phyloP scores from a whole-genome alignment of 1,140 invertebrate species.

The Magallana gigas region DNA sequence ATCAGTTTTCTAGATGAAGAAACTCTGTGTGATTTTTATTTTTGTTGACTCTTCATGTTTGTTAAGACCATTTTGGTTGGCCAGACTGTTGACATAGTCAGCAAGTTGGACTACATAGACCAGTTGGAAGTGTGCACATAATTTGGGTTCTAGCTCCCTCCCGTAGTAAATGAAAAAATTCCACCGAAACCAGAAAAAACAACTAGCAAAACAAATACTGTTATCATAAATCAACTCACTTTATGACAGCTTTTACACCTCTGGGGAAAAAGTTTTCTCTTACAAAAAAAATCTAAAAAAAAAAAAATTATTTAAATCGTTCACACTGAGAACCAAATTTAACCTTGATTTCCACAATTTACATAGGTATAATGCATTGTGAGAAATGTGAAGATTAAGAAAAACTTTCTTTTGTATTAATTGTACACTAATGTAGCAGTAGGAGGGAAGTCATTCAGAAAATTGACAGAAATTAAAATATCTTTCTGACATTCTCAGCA shows the following conservation, averaged over 20 bases:
- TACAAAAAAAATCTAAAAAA: too few species aligned
- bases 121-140: background rate
- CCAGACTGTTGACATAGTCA: background rate
- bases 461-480: conserved; percentile 23
- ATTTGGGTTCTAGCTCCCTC: background rate
- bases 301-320: too few species aligned
- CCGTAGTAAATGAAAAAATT: conserved; percentile 24
- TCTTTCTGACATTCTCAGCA: background rate
- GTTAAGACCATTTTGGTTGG: background rate
- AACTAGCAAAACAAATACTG: conserved; percentile 7
- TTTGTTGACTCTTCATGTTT: conserved; percentile 30
- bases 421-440: background rate
- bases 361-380: too few species aligned
- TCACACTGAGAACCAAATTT: too few species aligned
- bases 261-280: too few species aligned
- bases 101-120: background rate
- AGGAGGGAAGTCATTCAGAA: background rate
- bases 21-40: conserved; percentile 35
- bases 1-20: conserved; percentile 20
- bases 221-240: conserved; percentile 6
- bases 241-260: background rate
- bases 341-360: too few species aligned
- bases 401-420: background rate
- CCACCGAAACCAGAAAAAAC: conserved; percentile 9
- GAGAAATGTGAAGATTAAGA: too few species aligned